Percentiles rank a stretch among this genome's conserved stretches.
Evolutionary conservation across 2,797 vertebrate species (phyloP).

Genomic region (Coreius guichenoti): DNA sequence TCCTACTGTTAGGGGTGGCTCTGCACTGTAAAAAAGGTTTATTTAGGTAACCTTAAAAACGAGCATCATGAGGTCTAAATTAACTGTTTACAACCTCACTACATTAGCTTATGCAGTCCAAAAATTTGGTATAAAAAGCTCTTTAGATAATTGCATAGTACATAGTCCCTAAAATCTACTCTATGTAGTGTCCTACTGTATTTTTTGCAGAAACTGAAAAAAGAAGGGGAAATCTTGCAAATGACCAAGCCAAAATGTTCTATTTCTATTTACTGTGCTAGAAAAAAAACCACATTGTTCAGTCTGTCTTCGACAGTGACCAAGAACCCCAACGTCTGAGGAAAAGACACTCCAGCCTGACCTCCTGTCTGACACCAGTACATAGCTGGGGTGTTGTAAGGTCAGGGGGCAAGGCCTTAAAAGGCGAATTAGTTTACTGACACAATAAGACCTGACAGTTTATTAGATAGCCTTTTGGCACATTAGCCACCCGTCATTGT

Average conservation of each 20-base stretch:
- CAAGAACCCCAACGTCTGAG: conserved; percentile 31
- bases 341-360: conserved; percentile 64
- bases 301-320: conserved; percentile 5
- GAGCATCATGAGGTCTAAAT: background rate
- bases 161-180: background rate
- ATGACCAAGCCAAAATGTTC: background rate
- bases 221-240: background rate
- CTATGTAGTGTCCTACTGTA: background rate
- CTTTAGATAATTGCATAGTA: background rate
- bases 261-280: background rate
- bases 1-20: conserved; percentile 26
- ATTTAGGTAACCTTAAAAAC: conserved; percentile 32
- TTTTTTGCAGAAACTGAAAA: background rate
- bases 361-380: conserved; percentile 73
- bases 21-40: conserved; percentile 4
- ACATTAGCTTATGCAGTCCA: background rate
- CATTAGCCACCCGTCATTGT: conserved; percentile 75
- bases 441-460: conserved; percentile 86
- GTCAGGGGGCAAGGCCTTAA: conserved; percentile 82
- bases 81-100: background rate
- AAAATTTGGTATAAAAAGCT: background rate
- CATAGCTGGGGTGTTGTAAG: conserved; percentile 69
- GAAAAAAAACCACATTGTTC: background rate
- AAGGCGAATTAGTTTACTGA: conserved; percentile 82
- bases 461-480: conserved; percentile 80